Percentiles rank a stretch among this genome's conserved stretches.
Evolutionary conservation across 2,888 invertebrate genomes (phyloP).

Genomic region (Syritta pipiens): DNA sequence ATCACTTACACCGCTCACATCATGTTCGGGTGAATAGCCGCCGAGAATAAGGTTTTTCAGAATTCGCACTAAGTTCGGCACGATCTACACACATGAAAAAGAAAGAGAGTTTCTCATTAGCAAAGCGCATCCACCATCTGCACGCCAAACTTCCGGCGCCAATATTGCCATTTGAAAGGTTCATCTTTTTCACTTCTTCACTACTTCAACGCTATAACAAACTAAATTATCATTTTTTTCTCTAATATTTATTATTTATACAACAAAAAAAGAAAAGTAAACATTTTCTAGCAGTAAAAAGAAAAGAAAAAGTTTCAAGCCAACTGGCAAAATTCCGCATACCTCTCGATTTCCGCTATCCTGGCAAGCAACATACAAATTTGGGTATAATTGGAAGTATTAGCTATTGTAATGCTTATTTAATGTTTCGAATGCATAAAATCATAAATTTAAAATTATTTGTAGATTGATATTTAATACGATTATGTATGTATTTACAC

Average conservation of each 20-base stretch:
- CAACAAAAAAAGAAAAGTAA: neutral
- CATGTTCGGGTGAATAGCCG: conserved; percentile 99
- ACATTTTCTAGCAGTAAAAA: conserved; percentile 59
- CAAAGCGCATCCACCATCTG: conserved; percentile 7
- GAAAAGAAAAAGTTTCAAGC: conserved; percentile 75
- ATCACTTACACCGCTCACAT: conserved; percentile 99
- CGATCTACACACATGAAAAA: conserved; percentile 93
- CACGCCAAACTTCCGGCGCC: neutral
- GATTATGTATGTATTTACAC: conserved; percentile 47
- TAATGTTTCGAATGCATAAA: conserved; percentile 70
- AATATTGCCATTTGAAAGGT: conserved; percentile 3
- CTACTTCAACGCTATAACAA: conserved; percentile 15
- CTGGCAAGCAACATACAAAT: conserved; percentile 81
- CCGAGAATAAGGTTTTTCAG: conserved; percentile 98
- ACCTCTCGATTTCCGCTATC: conserved; percentile 87
- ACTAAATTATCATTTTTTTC: neutral
- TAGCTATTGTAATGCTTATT: conserved; percentile 65
- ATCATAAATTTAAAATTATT: conserved; percentile 69
- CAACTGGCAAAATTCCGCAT: conserved; percentile 79
- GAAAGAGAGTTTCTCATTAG: too few relatives aligned
- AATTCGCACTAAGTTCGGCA: conserved; percentile 98
- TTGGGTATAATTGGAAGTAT: conserved; percentile 71
- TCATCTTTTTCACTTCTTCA: conserved; percentile 30
- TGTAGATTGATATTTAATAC: conserved; percentile 43
- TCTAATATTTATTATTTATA: too few relatives aligned